A percentile compares a stretch with the other conserved stretches of the same genome.
Conservation (phyloP, 1,140 invertebrate genomes). For the Diabrotica undecimpunctata region DNA sequence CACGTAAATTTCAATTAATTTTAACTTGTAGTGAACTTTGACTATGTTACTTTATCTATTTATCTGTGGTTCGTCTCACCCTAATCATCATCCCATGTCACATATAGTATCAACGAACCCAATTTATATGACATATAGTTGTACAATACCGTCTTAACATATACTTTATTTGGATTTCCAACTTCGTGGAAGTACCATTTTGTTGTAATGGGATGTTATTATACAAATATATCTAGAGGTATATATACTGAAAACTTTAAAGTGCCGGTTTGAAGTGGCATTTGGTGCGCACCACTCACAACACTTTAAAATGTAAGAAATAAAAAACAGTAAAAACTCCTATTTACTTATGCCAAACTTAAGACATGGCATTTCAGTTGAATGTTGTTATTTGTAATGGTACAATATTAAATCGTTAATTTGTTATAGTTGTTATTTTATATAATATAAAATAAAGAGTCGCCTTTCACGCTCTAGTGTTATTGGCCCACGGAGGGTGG, state of each 20-base stretch:
- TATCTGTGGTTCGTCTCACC: constrained; percentile 41
- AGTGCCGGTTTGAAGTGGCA: constrained; percentile 28
- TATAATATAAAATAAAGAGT: constrained; percentile 36
- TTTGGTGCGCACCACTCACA: constrained; percentile 24
- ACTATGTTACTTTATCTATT: constrained; percentile 30
- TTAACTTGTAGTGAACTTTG: constrained; percentile 18
- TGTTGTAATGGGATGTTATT: constrained; percentile 34
- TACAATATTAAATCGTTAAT: constrained; percentile 43
- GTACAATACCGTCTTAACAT: constrained; percentile 9
- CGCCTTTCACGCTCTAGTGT: constrained; percentile 20
- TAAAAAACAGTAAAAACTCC: constrained; percentile 25
- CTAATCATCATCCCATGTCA: constrained; percentile 42
- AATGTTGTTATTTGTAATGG: constrained; percentile 47
- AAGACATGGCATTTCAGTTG: constrained; percentile 43
- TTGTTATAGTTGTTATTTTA: constrained; percentile 47
- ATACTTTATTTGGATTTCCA: constrained; percentile 12
- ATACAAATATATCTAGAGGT: constrained; percentile 15
- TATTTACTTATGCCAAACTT: constrained; percentile 42
- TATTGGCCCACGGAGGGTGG: constrained; percentile 18
- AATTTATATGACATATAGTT: constrained; percentile 33
- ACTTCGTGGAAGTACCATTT: constrained; percentile 11
- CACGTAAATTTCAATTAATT: background rate
- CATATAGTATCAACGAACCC: constrained; percentile 30
- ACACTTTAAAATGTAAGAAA: constrained; percentile 20
- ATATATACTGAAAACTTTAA: constrained; percentile 24